Evolutionary conservation across 2,888 invertebrate species (phyloP), one percentile per base, ranked within the genome.

Genomic region (Lepidochitona cinerea): DNA sequence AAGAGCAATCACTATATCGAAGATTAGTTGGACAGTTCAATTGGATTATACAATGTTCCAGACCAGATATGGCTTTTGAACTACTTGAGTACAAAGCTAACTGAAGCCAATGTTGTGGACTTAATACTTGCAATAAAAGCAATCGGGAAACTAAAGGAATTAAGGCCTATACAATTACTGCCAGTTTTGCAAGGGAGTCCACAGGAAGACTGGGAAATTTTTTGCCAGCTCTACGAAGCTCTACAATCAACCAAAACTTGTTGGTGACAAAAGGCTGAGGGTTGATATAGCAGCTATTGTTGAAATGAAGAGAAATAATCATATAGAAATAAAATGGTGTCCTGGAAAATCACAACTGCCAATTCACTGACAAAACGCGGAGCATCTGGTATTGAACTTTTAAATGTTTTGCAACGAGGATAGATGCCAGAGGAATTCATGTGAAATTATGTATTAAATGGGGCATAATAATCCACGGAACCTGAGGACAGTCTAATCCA

Each of bases 31-130:
- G 73, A 0, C 69, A 71, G n/a, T 33, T 76, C 26, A 76, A 73
- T 49, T 78, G 73, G 76, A 73, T 68, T 29, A 73, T 71, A 33
- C 75, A 78, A 75, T 78, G 29, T n/a, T n/a, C n/a, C n/a, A n/a
- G n/a, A n/a, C n/a, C n/a, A n/a, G n/a, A n/a, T n/a, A n/a, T n/a
- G n/a, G 71, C 74, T 12, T 78, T 76, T 71, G 73, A 78, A 36
- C 14, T 73, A 74, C 53, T 35, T 73, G 26, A 76, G 75, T 70
- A 76, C 76, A 7, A 73, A 74, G 53, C 37, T 75, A n/a, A 74
- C 70, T 49, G 23, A 26, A 37, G 77, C 33, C 5, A 54, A 14
- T 18, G 68, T 75, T 7, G 32, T 1, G 18, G 73, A 77, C 68
- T 64, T 77, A 4, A 14, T 68, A 14, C 37, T 65, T 29, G 71